Percentiles rank a stretch among this genome's conserved stretches.
These are phyloP conservation scores for Numenius phaeopus DNA, from an alignment of 2,797 vertebrate genomes.

Conservation along the genomic window DNA sequence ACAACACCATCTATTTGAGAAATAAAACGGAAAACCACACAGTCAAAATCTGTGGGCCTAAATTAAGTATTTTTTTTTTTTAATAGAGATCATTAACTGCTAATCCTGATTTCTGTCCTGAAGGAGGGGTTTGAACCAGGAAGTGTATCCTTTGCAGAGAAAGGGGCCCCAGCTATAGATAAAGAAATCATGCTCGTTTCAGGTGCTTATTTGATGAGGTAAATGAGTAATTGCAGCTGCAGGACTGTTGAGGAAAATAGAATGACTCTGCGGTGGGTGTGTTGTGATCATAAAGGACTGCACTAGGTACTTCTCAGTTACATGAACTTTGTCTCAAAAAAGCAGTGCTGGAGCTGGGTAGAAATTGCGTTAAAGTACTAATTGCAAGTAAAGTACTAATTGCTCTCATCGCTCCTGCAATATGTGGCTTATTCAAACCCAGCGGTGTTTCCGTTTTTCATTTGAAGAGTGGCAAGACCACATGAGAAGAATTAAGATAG, in stretches of 20 bases:
- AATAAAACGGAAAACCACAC: not conserved
- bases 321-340: not conserved
- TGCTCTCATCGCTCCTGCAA: not conserved
- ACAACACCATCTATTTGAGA: not conserved
- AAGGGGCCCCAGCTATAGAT: not conserved
- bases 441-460: rapidly evolving
- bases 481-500: not conserved
- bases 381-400: too few relatives aligned
- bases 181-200: not conserved
- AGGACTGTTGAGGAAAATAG: not conserved
- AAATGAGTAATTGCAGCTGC: not conserved
- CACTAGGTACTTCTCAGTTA: not conserved
- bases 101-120: not conserved
- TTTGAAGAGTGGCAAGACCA: not conserved
- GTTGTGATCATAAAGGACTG: not conserved
- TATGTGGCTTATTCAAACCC: not conserved
- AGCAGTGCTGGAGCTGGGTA: not conserved
- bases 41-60: not conserved
- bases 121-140: not conserved
- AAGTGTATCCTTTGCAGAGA: not conserved
- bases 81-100: not conserved
- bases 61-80: not conserved
- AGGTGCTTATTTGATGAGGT: not conserved
- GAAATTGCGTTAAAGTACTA: not conserved
- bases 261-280: not conserved